Base-by-base conservation (phyloP, 1,140 invertebrate species). In the Anoplolepis gracilipes region DNA sequence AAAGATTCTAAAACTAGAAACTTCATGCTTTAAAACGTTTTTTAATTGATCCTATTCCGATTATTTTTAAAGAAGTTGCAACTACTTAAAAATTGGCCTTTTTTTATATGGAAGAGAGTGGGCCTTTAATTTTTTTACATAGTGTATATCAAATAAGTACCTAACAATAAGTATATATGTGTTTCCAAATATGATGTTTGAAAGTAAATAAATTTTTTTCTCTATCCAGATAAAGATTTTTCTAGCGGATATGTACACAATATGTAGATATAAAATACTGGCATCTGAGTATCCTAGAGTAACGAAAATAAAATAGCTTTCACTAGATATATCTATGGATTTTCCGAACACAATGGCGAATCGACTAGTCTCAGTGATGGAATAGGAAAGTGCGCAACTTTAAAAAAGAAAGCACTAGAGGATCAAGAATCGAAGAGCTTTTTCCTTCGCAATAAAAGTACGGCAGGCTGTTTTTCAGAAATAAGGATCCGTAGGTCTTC, bases 351-450 rank as follows among this genome's bases (percentile, higher is more conserved):
- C 49, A 33, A n/a, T 42, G 36, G 53, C 78, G 57, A 72, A 73
- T 82, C 53, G 78, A 72, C 82, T 70, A 72, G 75, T 64, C 36
- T 64, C 59, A 62, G 55, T 61, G 49, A 57, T 65, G 69, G 55
- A 82, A 72, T 42, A 25, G 36, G 22, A 82, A 57, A 53, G 28
- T 10, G 39, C 39, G 13, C 61, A n/a, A 22, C n/a, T 55, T 55
- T 55, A 22, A 49, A 86, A 85, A 75, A 72, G 69, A 64, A 75
- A 49, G 33, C 25, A 22, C 25, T 25, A 10, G 13, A n/a, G 84
- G 84, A 59, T 88, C 84, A 84, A 84, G 84, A 86, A 87, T 87
- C 84, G 76, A 81, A 87, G 84, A 90, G 72, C 84, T 82, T 87
- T 72, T 57, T 25, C 28, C 67, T 67, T n/a, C 25, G 57, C 53